phyloP scores from a whole-genome alignment of 2,888 invertebrate genomes.

The Siphlonurus alternatus region DNA sequence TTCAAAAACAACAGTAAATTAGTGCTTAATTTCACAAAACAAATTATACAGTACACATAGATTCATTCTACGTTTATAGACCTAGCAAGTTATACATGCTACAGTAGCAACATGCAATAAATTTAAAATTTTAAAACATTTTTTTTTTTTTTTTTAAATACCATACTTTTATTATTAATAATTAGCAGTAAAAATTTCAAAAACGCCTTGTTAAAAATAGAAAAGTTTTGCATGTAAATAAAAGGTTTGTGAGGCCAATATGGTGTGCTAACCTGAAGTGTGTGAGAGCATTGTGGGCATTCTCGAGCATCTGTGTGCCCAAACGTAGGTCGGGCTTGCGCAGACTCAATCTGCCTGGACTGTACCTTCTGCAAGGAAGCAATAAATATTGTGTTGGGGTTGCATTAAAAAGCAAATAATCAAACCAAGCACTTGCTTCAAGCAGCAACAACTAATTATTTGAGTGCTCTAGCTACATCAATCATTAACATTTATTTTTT shows the following conservation, averaged over 20 bases:
- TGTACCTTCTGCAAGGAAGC: slow-evolving; percentile 53
- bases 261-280: not conserved
- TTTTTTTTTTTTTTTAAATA: not conserved
- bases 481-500: not conserved
- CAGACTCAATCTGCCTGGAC: slow-evolving; percentile 65
- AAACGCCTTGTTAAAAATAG: not conserved
- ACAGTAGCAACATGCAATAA: too few species aligned
- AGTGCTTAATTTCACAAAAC: slow-evolving; percentile 8
- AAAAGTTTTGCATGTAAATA: slow-evolving; percentile 1
- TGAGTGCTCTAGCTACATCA: too few species aligned
- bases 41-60: too few species aligned
- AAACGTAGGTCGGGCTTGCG: slow-evolving; percentile 65
- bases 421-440: slow-evolving; percentile 10
- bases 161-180: not conserved
- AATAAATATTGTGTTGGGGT: not conserved
- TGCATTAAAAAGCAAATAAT: slow-evolving; percentile 6
- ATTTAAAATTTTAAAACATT: too few species aligned
- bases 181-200: not conserved
- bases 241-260: too few species aligned
- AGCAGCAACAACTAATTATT: too few species aligned
- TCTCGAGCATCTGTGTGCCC: slow-evolving; percentile 60
- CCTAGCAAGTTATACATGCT: too few species aligned
- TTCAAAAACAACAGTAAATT: slow-evolving; percentile 8
- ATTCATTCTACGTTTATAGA: not conserved
- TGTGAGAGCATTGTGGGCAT: slow-evolving; percentile 46